A percentile compares a stretch with the other conserved stretches of the same genome.
These are phyloP conservation scores for Drosophila melanogaster DNA, from an alignment of 1,140 invertebrate genomes.

Conservation along the genomic window Release_6_plus_ISO1_MT NT_033777.3:19157001-19157500, in stretches of 20 bases:
- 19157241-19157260: constrained; percentile 5
- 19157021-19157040: constrained; percentile 33
- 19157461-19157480: constrained; percentile 49
- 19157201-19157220: neutral
- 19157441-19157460: constrained; percentile 29
- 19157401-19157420: constrained; percentile 57
- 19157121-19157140: too few relatives aligned
- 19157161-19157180: neutral
- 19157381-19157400: constrained; percentile 55
- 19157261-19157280: constrained; percentile 10
- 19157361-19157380: constrained; percentile 32
- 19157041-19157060: neutral
- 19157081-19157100: neutral
- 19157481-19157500: constrained; percentile 24
- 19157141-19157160: too few relatives aligned
- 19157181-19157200: neutral
- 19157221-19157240: constrained; percentile 29
- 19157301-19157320: constrained; percentile 31
- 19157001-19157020: constrained; percentile 29
- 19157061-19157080: neutral
- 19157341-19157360: constrained; percentile 21
- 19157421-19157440: constrained; percentile 19
- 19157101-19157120: too few relatives aligned
- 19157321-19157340: constrained; percentile 3
- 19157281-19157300: constrained; percentile 10